A percentile compares a stretch with the other conserved stretches of the same genome.
Evolutionary conservation across 2,888 invertebrate species (phyloP).

Genomic region (Mythimna impura): DNA sequence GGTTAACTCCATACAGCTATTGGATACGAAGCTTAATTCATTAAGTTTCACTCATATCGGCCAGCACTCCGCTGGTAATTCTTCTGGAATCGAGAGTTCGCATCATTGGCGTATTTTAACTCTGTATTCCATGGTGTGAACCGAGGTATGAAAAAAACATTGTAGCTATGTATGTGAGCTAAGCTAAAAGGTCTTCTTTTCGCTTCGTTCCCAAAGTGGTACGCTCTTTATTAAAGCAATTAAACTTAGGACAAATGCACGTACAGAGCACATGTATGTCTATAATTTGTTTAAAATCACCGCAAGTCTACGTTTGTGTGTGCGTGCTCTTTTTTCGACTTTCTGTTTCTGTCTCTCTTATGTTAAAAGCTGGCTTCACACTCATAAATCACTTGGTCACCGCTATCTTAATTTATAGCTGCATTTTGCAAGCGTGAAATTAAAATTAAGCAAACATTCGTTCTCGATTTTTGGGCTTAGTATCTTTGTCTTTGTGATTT

Average conservation of each 20-base stretch:
- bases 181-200: background rate
- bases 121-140: background rate
- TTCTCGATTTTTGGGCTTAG: conserved; percentile 49
- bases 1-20: background rate
- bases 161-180: background rate
- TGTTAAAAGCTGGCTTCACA: conserved; percentile 65
- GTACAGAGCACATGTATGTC: too few relatives aligned
- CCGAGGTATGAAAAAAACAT: background rate
- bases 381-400: conserved; percentile 73
- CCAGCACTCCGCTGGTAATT: too few relatives aligned
- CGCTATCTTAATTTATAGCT: conserved; percentile 73
- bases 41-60: too few relatives aligned
- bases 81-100: background rate
- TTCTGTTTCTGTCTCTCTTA: conserved; percentile 5
- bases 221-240: too few relatives aligned
- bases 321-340: background rate
- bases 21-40: background rate
- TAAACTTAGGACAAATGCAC: too few relatives aligned
- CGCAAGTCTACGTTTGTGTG: too few relatives aligned
- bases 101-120: background rate
- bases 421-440: conserved; percentile 66
- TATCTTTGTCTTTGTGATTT: conserved; percentile 45
- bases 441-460: conserved; percentile 67
- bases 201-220: background rate
- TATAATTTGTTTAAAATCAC: background rate